Evolutionary conservation across 2,888 invertebrate genomes (phyloP), one percentile per base, ranked within the genome.

Genomic region (Acleris literana): DNA sequence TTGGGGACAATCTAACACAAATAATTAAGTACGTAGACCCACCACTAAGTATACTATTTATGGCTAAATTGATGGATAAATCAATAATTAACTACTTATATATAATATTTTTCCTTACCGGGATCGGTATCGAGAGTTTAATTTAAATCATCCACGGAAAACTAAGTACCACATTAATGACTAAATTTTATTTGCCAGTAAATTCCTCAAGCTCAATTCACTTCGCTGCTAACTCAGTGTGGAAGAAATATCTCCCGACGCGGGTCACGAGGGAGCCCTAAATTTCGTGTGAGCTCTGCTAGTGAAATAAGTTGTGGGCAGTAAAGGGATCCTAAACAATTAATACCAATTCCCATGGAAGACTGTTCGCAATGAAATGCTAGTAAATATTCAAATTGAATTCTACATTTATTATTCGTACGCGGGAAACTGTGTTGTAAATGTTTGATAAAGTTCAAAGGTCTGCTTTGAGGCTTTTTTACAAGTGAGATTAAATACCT

Each of bases 281-380:
- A 65, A 65, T 65, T 60, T 44, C 44, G 43, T 51, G 51, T n/a
- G 22, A 18, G 55, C 61, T 43, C 55, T 17, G 17, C 46, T 53
- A 56, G 56, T 56, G 44, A 43, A 52, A 60, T 55, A 29, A 17
- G 46, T 20, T 44, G 46, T n/a, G 29, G 57, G 44, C 46, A 25
- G 43, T 57, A 57, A 55, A 65, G 54, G 39, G 55, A 60, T 55
- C 55, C 60, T 65, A 60, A 43, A 60, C 59, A 57, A 65, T 60
- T 51, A 56, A 65, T 64, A 43, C 54, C 39, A 54, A 43, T 43
- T 55, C 33, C 43, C 43, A n/a, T 7, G 39, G 13, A n/a, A 18
- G 4, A 20, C 16, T 16, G 39, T 22, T 55, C 55, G 20, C 20
- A 22, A 49, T 17, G 43, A 18, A 55, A 43, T 16, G 43, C 16